Evolutionary conservation across 2,888 invertebrate genomes (phyloP), one percentile per base, ranked within the genome.

Genomic region (Ptychoptera albimana): DNA sequence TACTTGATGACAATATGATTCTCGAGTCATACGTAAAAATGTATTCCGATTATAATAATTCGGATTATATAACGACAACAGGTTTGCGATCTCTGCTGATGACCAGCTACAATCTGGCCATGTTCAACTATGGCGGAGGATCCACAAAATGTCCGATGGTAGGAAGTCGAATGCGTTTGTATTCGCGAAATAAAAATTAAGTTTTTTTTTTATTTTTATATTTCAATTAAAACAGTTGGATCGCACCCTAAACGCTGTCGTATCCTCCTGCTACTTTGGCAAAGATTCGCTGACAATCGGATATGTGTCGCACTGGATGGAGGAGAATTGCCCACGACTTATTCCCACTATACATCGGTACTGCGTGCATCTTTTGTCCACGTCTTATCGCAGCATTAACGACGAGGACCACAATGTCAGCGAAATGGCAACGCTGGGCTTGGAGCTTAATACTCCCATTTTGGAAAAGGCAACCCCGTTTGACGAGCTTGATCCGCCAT

Each of bases 261-360:
- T 81, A 42, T 74, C 76, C 52, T 81, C 86, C 13, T 87, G 87
- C 59, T 88, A 86, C 67, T 83, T 86, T 60, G 77, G 77, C 29
- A 84, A 85, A 61, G 75, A 76, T 47, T 69, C 71, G 40, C 72
- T 88, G 51, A 83, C 83, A 42, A 68, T 77, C 15, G 79, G 79
- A 47, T 88, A 76, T 59, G 79, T 87, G 46, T 75, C 78, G 43
- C 83, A 86, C 58, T 89, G 88, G 88, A 70, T 88, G 16, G 75
- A 77, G 54, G 75, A 79, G 50, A 79, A 89, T 66, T 79, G 82
- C 48, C 83, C 82, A 36, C 70, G 86, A 37, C 68, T 87, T 37
- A 71, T 88, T 37, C 69, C 80, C 45, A 79, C 85, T 3, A 70
- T 88, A 16, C 87, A 89, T 61, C 76, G 81, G 61, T 82, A 53